Evolutionary conservation across 2,888 invertebrate species (phyloP), one percentile per base, ranked within the genome.

Genomic region (Drosophila fulvimacula): DNA sequence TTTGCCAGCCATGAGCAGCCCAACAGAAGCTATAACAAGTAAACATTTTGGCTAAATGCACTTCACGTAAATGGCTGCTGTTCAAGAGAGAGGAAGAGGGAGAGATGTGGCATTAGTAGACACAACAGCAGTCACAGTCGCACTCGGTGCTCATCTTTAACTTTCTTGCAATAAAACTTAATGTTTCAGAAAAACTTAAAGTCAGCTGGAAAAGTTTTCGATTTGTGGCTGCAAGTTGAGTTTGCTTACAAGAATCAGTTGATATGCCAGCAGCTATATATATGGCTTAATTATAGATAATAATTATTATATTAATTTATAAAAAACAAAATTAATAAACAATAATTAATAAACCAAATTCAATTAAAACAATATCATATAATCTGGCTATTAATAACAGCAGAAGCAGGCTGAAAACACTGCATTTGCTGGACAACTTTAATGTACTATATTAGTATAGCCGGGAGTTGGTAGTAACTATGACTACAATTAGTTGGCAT

Each of bases 31-130:
- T 34, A 59, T 27, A 73, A 49, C 30, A 66, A 62, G 67, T 51
- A 58, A 49, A 73, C 53, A 72, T 58, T 73, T 73, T 59, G 65
- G 59, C 73, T n/a, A 64, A 71, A 59, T 73, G 73, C 73, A 78
- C 67, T 74, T 65, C 42, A 49, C 57, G 41, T 30, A 59, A 76
- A 70, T 63, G 49, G 36, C 64, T 69, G 30, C 69, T 38, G 64
- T 11, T 65, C 44, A 53, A 7, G 21, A 11, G 17, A 32, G 15
- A 11, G n/a, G 10, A 21, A 36, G 39, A 30, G 19, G 10, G 21
- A 21, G 21, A 1, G n/a, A 0, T 36, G n/a, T 4, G 24, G 38
- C 74, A 75, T 75, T 75, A 74, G 59, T 27, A 32, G 17, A 57
- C 36, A 79, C 61, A 62, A 53, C 24, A 49, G 58, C 73, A 78